Conservation (phyloP, 2,113 vertebrate genomes). For the Lepisosteus osseus region DNA sequence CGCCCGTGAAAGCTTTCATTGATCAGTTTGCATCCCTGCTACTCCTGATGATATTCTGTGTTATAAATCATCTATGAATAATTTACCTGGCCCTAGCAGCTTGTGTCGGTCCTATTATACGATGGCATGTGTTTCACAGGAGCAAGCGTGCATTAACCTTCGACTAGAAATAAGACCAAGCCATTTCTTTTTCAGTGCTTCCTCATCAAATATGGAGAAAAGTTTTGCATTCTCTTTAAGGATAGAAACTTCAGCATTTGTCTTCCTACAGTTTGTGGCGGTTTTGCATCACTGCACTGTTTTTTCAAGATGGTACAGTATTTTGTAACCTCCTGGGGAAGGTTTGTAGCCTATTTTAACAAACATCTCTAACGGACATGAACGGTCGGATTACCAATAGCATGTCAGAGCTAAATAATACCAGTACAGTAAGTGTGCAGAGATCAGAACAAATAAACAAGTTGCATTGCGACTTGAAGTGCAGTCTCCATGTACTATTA, state of each 20-base stretch:
- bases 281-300: neutral
- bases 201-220: constrained; percentile 27
- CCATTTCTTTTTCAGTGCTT: neutral
- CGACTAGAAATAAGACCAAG: constrained; percentile 24
- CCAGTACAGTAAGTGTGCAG: too few species aligned
- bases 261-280: neutral
- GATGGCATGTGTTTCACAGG: constrained; percentile 32
- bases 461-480: too few species aligned
- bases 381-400: too few species aligned
- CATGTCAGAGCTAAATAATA: too few species aligned
- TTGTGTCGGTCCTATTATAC: constrained; percentile 43
- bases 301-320: neutral
- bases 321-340: too few species aligned
- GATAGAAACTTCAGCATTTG: neutral
- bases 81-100: constrained; percentile 49
- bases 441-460: too few species aligned
- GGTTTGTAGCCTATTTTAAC: too few species aligned
- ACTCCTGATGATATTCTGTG: constrained; percentile 21
- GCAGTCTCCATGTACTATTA: too few species aligned
- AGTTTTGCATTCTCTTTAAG: neutral
- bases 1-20: constrained; percentile 8
- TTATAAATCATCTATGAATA: constrained; percentile 53
- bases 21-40: constrained; percentile 19
- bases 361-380: too few species aligned
- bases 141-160: constrained; percentile 29